These are phyloP conservation scores for Escarpia spicata DNA, from an alignment of 2,888 invertebrate genomes.

Conservation along the genomic window DNA sequence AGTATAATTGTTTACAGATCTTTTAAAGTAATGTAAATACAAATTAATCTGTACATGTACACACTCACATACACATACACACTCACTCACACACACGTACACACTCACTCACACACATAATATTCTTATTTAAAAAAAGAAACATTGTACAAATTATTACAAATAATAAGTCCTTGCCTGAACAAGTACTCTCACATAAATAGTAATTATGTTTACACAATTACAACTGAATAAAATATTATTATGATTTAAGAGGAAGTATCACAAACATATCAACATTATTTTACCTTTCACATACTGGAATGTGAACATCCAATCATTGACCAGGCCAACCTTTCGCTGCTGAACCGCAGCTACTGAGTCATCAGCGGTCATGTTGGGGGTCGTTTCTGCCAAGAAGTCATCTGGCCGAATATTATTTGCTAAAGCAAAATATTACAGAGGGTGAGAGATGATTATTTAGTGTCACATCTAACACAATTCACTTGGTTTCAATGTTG, in stretches of 20 bases:
- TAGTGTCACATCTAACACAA: not conserved
- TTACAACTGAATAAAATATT: too few species aligned
- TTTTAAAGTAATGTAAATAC: too few species aligned
- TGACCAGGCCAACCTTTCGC: constrained; percentile 17
- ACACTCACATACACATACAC: not conserved
- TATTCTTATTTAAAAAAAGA: not conserved
- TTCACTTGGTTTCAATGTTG: not conserved
- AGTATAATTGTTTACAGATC: not conserved
- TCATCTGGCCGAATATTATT: not conserved
- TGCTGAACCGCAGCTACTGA: constrained; percentile 20
- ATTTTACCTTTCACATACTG: constrained; percentile 21
- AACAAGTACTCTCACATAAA: not conserved
- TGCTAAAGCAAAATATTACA: not conserved
- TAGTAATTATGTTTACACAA: not conserved
- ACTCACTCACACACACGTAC: not conserved
- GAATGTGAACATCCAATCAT: constrained; percentile 27
- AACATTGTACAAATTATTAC: not conserved
- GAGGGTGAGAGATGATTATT: not conserved
- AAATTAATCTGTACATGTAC: too few species aligned
- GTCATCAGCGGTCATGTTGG: not conserved
- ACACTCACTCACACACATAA: not conserved
- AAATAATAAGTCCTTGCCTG: not conserved
- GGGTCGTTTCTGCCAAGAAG: not conserved
- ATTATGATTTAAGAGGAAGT: not conserved
- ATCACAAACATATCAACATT: not conserved